These are phyloP conservation scores for Atta cephalotes DNA, from an alignment of 1,140 invertebrate genomes.

Conservation along the genomic window DNA sequence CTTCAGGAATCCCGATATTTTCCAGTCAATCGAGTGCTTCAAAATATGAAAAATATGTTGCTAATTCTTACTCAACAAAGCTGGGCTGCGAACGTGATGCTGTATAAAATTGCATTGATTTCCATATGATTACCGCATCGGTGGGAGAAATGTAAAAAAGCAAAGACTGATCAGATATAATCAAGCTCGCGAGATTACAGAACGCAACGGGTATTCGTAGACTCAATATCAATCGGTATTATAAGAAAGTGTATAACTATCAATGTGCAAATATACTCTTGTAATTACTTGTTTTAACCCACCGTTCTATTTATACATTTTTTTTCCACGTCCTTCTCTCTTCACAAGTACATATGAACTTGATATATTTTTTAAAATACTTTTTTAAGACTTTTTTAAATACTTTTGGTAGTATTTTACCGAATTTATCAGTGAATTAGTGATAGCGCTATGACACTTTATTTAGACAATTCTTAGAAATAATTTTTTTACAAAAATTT, in stretches of 20 bases:
- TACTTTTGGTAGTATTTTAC: no score
- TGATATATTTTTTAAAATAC: no score
- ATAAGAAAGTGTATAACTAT: not conserved
- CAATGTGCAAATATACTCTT: not conserved
- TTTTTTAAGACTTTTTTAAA: no score
- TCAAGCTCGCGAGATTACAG: conserved; percentile 11
- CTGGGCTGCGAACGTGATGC: not conserved
- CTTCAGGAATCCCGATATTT: not conserved
- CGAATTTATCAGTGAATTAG: no score
- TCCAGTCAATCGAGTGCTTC: not conserved
- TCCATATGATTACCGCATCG: not conserved
- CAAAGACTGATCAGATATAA: conserved; percentile 20
- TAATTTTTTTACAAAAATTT: no score
- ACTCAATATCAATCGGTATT: not conserved
- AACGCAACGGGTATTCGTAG: not conserved
- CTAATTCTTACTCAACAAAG: not conserved
- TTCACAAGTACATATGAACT: no score
- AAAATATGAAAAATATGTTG: conserved; percentile 23
- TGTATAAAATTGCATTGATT: conserved; percentile 15
- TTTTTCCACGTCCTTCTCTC: no score
- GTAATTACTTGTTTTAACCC: not conserved
- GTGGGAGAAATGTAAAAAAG: not conserved
- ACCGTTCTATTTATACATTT: no score
- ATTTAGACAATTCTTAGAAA: no score
- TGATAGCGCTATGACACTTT: no score